These are phyloP conservation scores for Sarcoramphus papa DNA, from an alignment of 2,797 vertebrate genomes.

Conservation along the genomic window DNA sequence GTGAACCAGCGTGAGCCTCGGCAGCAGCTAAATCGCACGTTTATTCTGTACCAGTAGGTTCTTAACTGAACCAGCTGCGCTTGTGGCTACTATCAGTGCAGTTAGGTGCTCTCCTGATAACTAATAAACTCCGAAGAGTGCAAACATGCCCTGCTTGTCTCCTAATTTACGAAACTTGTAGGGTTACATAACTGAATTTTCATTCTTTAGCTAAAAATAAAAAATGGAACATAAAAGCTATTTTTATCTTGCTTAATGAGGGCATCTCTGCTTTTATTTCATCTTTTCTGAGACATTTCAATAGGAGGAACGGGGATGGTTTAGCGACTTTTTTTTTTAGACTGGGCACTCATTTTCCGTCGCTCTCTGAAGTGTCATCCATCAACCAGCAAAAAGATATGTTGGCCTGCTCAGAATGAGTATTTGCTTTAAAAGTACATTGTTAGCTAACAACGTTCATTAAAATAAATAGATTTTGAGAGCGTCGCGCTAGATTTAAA, in stretches of 20 bases:
- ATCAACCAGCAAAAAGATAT: not conserved
- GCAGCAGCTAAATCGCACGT: not conserved
- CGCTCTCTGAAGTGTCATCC: not conserved
- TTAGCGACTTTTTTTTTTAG: not conserved
- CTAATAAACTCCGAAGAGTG: not conserved
- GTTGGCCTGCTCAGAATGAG: not conserved
- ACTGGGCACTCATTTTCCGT: not conserved
- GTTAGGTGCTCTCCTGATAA: not conserved
- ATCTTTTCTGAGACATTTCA: constrained; percentile 38
- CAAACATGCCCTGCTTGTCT: constrained; percentile 9
- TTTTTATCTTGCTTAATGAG: constrained; percentile 70
- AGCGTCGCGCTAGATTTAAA: rapidly evolving
- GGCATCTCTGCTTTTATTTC: constrained; percentile 66
- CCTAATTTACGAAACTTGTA: not conserved
- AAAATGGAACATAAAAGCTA: constrained; percentile 71
- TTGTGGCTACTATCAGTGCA: not conserved
- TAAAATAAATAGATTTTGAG: not conserved
- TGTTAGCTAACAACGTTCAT: not conserved
- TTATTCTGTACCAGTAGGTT: not conserved
- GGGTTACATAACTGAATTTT: constrained; percentile 67
- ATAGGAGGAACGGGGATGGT: not conserved
- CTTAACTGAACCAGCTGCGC: not conserved
- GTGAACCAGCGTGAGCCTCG: rapidly evolving
- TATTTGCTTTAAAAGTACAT: not conserved
- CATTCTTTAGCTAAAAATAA: constrained; percentile 71